phyloP scores from a whole-genome alignment of 2,888 invertebrate species.

The Stegana nigrithorax region DNA sequence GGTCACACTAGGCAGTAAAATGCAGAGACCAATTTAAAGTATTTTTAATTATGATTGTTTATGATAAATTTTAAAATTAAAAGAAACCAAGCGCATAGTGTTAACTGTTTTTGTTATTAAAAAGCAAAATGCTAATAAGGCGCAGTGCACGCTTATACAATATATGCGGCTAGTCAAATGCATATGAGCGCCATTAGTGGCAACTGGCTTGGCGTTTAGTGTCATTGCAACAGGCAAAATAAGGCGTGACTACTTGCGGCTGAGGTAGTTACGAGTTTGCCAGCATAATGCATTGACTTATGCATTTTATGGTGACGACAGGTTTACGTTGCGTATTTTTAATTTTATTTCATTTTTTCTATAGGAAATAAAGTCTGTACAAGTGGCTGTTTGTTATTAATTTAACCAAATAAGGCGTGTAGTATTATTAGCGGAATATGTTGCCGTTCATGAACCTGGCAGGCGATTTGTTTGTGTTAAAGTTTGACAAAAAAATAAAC shows the following conservation, averaged over 20 bases:
- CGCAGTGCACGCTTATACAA: not conserved
- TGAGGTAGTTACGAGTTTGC: not conserved
- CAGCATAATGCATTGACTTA: slow-evolving; percentile 8
- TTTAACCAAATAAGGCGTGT: not conserved
- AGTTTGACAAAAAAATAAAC: too few relatives aligned
- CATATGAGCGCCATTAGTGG: not conserved
- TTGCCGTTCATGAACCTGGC: not conserved
- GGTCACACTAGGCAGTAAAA: not conserved
- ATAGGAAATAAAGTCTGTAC: slow-evolving; percentile 1
- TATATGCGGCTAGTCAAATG: not conserved
- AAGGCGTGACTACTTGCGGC: not conserved
- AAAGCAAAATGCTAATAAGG: not conserved
- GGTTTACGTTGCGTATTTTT: slow-evolving; percentile 32
- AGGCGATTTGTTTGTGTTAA: too few relatives aligned
- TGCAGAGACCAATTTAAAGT: not conserved
- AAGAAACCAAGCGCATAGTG: not conserved
- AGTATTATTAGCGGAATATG: not conserved
- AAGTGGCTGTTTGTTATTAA: not conserved
- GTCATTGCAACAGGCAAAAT: not conserved
- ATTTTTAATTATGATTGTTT: not conserved
- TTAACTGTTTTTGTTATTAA: not conserved
- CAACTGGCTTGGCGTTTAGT: not conserved
- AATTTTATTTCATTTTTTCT: slow-evolving; percentile 50
- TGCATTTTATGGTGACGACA: slow-evolving; percentile 2
- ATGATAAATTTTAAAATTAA: not conserved